phyloP scores from a whole-genome alignment of 2,797 vertebrate species.

The Phaenicophaeus curvirostris region DNA sequence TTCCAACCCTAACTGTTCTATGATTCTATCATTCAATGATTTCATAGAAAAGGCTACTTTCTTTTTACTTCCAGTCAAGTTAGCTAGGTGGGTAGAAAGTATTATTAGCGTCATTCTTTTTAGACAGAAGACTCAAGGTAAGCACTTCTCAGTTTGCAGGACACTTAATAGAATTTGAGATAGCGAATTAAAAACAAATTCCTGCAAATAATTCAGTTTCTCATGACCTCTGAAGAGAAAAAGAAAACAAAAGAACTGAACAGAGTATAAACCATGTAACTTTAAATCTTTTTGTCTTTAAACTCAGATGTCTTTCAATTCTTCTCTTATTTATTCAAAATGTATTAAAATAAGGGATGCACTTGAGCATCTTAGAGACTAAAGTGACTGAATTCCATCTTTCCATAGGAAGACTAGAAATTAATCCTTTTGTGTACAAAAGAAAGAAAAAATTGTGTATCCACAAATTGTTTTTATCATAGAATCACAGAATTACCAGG shows the following conservation, averaged over 20 bases:
- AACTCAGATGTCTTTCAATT: background rate
- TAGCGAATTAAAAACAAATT: background rate
- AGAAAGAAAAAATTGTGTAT: background rate
- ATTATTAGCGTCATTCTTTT: background rate
- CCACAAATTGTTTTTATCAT: background rate
- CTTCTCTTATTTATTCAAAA: background rate
- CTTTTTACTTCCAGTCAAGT: background rate
- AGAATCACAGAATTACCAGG: too few relatives aligned
- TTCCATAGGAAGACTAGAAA: background rate
- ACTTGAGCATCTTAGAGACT: background rate
- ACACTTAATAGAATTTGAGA: background rate
- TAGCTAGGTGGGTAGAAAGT: background rate
- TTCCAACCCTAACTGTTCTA: too few relatives aligned
- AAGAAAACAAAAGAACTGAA: background rate
- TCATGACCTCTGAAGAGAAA: background rate
- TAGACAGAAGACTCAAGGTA: background rate
- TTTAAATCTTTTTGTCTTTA: background rate
- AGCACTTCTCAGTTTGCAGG: background rate
- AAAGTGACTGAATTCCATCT: background rate
- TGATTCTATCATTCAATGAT: background rate
- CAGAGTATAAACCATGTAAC: background rate
- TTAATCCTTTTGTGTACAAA: background rate
- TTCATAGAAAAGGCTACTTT: background rate
- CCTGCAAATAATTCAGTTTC: background rate
- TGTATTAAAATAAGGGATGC: background rate